Base-by-base conservation (phyloP, 1,140 invertebrate genomes). In the Drosophila parvula region DNA sequence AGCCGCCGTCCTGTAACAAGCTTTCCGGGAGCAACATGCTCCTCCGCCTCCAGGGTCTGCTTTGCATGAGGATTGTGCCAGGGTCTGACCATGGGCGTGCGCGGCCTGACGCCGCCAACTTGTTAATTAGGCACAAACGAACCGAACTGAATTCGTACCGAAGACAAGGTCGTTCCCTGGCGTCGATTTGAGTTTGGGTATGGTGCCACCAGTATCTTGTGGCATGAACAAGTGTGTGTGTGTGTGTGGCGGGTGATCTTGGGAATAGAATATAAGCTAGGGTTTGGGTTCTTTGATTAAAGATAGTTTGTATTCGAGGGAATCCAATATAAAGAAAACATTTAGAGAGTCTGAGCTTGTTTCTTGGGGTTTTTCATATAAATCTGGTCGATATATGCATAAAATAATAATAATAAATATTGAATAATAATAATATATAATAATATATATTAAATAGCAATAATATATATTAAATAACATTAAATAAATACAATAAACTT, bases 81-180 rank as follows among this genome's bases (percentile, higher is more conserved):
- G 44, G 47, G 68, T 40, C 34, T 58, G 36, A 41, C 56, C 16
- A 45, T 59, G 43, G 32, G 32, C 67, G 77, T 83, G 81, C 81
- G 81, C 81, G 82, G 76, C 65, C 77, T 82, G 83, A 82, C 68
- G 76, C 53, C 56, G 44, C 36, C 47, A 51, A 88, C 82, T 86
- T 86, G 76, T 86, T 86, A 86, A 86, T 86, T 83, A 86, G 83
- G 62, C 79, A 69, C 53, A 79, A 82, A 76, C 74, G 67, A 61
- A 65, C 67, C 81, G 62, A 65, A 22, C 9, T 50, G 53, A 44
- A 40, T n/a, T 7, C 3, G 41, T n/a, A 28, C 12, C 3, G 50
- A n/a, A 38, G 51, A 75, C 77, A 79, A 79, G 76, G 76, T 79
- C 76, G 62, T 75, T 75, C 71, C 38, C 60, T n/a, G 34, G 45